Evolutionary conservation across 2,888 invertebrate genomes (phyloP), one percentile per base, ranked within the genome.

Genomic region (Eucriotettix oculatus): DNA sequence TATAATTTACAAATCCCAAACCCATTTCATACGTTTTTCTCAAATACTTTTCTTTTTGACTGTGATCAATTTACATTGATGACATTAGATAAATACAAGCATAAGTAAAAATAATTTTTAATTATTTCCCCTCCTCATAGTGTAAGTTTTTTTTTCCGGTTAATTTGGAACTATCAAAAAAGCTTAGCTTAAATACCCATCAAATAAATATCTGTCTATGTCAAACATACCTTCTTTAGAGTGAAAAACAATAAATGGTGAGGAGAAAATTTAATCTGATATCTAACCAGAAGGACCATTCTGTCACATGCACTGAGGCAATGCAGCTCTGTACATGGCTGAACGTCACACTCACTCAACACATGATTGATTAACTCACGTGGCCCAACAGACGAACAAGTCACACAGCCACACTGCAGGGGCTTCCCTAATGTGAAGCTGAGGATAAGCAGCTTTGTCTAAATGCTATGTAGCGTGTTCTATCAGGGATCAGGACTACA

Each of bases 201-300:
- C 2, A 29, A 29, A 2, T 29, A 29, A 29, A 7, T 29, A 29
- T 29, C 29, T 29, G 29, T 29, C 3, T 29, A 5, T 29, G 29
- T 29, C 29, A 29, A 29, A 29, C 29, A 29, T 70, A 83, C 83
- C 75, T 80, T 77, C 70, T 75, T 77, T 67, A 81, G 81, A 61
- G 81, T 52, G 43, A 58, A 77, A 74, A 78, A 77, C 63, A 78
- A 74, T 68, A 81, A 78, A 66, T 79, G 78, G 66, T 78, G 77
- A 63, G 78, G 76, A 57, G 79, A 79, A 68, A 81, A 75, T 71
- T 79, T 83, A 63, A 81, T 48, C n/a, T 48, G 48, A n/a, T 48
- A 48, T 67, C 79, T 77, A 56, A 80, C 73, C 12, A 59, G 10
- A 42, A 42, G 42, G 11, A 52, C 52, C 42, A 58, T 57, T 10